phyloP scores from a whole-genome alignment of 1,140 invertebrate genomes.

The Bradysia coprophila region DNA sequence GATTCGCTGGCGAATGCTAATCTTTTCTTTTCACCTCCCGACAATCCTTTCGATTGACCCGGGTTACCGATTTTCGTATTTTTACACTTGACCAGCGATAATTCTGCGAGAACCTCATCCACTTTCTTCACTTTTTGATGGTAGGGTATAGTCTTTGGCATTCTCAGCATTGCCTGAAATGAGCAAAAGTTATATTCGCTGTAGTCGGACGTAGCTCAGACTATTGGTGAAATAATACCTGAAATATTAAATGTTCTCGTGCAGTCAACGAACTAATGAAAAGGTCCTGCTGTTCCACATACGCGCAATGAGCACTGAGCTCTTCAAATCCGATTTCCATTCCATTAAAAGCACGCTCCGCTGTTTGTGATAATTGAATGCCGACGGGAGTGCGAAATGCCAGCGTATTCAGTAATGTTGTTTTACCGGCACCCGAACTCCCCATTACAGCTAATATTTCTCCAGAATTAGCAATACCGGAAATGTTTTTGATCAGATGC shows the following conservation, averaged over 20 bases:
- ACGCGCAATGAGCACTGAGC: slow-evolving; percentile 66
- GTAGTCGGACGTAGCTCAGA: background rate
- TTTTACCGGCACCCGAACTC: slow-evolving; percentile 89
- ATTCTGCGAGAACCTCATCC: slow-evolving; percentile 75
- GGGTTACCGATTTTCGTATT: slow-evolving; percentile 76
- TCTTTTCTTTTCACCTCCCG: slow-evolving; percentile 88
- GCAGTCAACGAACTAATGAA: slow-evolving; percentile 88
- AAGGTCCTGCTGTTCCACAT: slow-evolving; percentile 91
- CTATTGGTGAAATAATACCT: slow-evolving; percentile 32
- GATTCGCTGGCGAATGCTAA: slow-evolving; percentile 93
- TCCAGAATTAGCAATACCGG: slow-evolving; percentile 71
- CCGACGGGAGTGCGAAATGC: slow-evolving; percentile 55
- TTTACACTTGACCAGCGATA: slow-evolving; percentile 70
- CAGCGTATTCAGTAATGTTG: slow-evolving; percentile 79
- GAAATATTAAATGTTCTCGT: slow-evolving; percentile 74
- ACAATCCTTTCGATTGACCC: slow-evolving; percentile 77
- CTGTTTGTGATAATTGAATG: slow-evolving; percentile 25
- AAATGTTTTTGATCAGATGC: slow-evolving; percentile 54
- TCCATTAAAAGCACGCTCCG: slow-evolving; percentile 46
- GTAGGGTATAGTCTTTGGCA: slow-evolving; percentile 67
- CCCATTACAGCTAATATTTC: slow-evolving; percentile 86
- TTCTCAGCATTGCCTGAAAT: slow-evolving; percentile 67
- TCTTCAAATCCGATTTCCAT: slow-evolving; percentile 40
- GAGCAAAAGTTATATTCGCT: background rate
- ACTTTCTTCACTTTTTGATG: slow-evolving; percentile 62